These are phyloP conservation scores for Aphaenogaster ashmeadi DNA, from an alignment of 1,140 invertebrate genomes.

Conservation along the genomic window DNA sequence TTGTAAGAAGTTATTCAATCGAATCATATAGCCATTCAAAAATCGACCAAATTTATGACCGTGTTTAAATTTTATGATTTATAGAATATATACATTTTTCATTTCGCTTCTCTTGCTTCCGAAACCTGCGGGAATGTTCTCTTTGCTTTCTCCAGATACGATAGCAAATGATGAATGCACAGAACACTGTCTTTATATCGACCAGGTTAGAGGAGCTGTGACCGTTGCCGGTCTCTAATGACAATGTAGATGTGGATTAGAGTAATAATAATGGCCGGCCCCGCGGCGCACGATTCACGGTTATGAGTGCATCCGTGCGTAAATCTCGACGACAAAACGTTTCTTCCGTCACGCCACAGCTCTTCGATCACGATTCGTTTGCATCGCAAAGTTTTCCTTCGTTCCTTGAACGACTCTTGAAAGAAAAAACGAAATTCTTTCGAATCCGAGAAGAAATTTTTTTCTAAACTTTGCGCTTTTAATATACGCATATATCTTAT, in stretches of 20 bases:
- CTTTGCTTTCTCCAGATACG: constrained; percentile 14
- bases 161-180: constrained; percentile 54
- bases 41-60: too few relatives aligned
- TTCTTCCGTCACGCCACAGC: constrained; percentile 45
- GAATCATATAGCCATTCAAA: not conserved
- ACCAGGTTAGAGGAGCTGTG: constrained; percentile 61
- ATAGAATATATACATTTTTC: not conserved
- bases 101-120: not conserved
- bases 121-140: not conserved
- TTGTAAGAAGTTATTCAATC: not conserved
- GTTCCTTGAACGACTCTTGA: not conserved
- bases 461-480: not conserved
- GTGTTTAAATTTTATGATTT: constrained; percentile 10
- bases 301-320: constrained; percentile 84
- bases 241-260: constrained; percentile 84
- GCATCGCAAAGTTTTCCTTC: constrained; percentile 3
- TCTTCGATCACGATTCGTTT: constrained; percentile 32
- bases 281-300: constrained; percentile 79
- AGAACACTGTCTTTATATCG: constrained; percentile 31
- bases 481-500: not conserved
- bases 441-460: not conserved
- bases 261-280: constrained; percentile 80
- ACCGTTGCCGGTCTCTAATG: constrained; percentile 80
- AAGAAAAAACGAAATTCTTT: not conserved
- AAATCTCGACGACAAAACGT: constrained; percentile 76